Conservation (phyloP, 1,140 invertebrate species). For the Drosophila novamexicana region DNA sequence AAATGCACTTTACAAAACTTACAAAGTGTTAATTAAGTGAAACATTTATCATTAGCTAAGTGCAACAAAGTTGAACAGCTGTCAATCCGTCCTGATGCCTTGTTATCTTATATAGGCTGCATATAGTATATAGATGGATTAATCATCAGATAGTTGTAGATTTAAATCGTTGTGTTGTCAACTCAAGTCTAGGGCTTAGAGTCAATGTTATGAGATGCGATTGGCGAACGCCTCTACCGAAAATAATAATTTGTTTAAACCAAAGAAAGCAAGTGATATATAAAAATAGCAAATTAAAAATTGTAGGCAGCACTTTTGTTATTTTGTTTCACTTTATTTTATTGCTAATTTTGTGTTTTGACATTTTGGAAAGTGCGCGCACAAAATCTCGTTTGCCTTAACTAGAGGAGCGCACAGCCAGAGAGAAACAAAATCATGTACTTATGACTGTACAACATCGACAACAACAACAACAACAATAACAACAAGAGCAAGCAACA, state of each 20-base stretch:
- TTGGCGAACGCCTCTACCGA: neutral
- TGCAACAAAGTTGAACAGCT: conserved; percentile 23
- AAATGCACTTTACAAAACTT: conserved; percentile 12
- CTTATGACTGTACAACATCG: conserved; percentile 41
- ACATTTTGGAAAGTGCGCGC: conserved; percentile 75
- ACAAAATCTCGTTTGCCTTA: conserved; percentile 76
- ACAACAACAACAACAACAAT: conserved; percentile 4
- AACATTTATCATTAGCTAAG: conserved; percentile 25
- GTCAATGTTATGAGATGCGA: neutral
- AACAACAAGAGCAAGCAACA: conserved; percentile 16
- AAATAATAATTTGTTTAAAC: neutral
- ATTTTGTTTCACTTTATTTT: conserved; percentile 33
- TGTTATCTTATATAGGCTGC: neutral
- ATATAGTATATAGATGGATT: neutral
- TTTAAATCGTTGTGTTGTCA: too few relatives aligned
- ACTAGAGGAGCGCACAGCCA: conserved; percentile 40
- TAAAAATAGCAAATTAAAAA: conserved; percentile 10
- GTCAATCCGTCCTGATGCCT: conserved; percentile 5
- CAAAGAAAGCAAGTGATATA: neutral
- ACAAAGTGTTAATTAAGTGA: conserved; percentile 22
- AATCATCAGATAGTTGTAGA: conserved; percentile 1
- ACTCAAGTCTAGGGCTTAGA: neutral
- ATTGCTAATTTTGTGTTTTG: conserved; percentile 44
- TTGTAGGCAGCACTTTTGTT: conserved; percentile 11
- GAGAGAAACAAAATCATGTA: conserved; percentile 38